Base-by-base conservation (phyloP, 2,797 vertebrate genomes). In the Tadarida brasiliensis region DNA sequence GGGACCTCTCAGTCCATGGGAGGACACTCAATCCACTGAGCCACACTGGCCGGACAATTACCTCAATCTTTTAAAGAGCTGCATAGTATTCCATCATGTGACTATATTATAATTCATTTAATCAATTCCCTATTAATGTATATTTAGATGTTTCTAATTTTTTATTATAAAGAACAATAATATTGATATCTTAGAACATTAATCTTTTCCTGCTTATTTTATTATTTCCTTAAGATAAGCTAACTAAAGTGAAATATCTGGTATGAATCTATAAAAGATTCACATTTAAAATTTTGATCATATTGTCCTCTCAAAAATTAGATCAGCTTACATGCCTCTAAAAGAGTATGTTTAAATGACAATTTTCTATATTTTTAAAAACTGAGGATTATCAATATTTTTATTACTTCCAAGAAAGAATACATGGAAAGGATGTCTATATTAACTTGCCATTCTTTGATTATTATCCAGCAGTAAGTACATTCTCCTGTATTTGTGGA, bases 361-460 rank as follows among this genome's bases (percentile, higher is more conserved):
- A n/a, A 51, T 89, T 95, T 73, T 77, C 14, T 11, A 71, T 56
- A 73, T 20, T 26, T 51, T 95, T 94, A 30, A 89, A 96, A 86
- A 83, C n/a, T 47, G 84, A 95, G 51, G 11, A 19, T 77, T 76
- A 49, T 92, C 6, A 49, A 49, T 74, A 71, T 67, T 92, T 88
- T 92, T 87, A 83, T 80, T 80, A 44, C 30, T 93, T 96, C 67
- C 56, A 88, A 74, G 67, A 78, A 81, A 93, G 56, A 93, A 77
- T 51, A n/a, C 11, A 59, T 44, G 16, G n/a, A 65, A 56, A 2
- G 44, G 33, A 67, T 80, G 19, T 54, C 33, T 12, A 35, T 30
- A 82, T 77, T 92, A 73, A 81, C 1, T 7, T 85, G 26, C 9
- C 63, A 19, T 33, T 17, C n/a, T 86, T 91, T 84, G 67, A 35